A percentile compares a stretch with the other conserved stretches of the same genome.
Conservation (phyloP, 2,113 vertebrate species). For the Drymodes brunneopygia region DNA sequence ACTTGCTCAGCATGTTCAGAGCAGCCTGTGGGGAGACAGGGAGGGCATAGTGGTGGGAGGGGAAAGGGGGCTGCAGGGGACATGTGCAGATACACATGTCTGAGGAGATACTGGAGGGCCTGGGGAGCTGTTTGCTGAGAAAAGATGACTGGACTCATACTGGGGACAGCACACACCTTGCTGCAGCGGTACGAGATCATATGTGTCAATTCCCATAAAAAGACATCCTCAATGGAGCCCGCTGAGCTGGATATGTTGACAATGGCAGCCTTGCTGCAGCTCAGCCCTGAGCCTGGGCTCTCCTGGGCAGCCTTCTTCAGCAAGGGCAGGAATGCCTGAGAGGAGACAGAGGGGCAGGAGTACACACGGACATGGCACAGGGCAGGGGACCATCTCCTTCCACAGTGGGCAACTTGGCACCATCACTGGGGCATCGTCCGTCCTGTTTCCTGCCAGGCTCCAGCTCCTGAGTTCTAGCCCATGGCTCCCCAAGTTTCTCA, state of each 20-base stretch:
- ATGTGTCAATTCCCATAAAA: not conserved
- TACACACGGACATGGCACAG: accelerated
- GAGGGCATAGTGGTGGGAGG: not conserved
- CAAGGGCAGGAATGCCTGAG: not conserved
- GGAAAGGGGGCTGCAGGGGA: not conserved
- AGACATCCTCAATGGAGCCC: conserved; percentile 14
- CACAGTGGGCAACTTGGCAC: accelerated
- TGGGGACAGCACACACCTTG: not conserved
- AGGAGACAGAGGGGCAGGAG: not conserved
- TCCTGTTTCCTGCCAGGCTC: not conserved
- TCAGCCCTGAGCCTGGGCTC: not conserved
- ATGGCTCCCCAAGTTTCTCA: accelerated
- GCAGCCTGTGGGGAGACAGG: not conserved
- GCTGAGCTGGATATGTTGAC: conserved; percentile 41
- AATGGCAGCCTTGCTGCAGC: conserved; percentile 30
- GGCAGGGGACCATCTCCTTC: not conserved
- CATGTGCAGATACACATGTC: not conserved
- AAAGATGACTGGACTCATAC: too few species aligned
- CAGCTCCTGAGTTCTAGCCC: not conserved
- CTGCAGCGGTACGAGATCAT: conserved; percentile 20
- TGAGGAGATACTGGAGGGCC: too few species aligned
- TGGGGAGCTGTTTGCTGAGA: too few species aligned
- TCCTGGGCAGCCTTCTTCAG: conserved; percentile 28
- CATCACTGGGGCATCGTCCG: accelerated
- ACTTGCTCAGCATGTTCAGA: conserved; percentile 29